phyloP scores from a whole-genome alignment of 2,113 vertebrate species.

The Ictalurus furcatus region DNA sequence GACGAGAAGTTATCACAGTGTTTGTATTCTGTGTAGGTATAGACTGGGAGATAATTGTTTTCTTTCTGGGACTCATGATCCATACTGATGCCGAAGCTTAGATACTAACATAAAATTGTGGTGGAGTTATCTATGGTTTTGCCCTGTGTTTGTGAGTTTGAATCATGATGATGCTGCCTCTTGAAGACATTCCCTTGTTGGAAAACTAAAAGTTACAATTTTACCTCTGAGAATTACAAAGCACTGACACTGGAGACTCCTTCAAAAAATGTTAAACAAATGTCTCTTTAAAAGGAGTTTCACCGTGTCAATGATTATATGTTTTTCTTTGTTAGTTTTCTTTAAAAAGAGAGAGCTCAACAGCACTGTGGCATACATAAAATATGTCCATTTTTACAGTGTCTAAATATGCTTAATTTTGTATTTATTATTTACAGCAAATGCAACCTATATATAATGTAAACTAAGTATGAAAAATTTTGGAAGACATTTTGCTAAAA shows the following conservation, averaged over 20 bases:
- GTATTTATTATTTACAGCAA: background rate
- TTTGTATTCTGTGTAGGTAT: background rate
- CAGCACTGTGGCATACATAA: background rate
- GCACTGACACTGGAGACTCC: background rate
- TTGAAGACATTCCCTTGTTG: background rate
- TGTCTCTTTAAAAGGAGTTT: background rate
- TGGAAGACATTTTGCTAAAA: too few relatives aligned
- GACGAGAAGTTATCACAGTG: background rate
- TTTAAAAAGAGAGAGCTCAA: background rate
- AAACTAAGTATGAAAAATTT: too few relatives aligned
- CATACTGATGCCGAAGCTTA: background rate
- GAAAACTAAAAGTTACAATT: background rate
- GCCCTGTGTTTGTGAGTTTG: background rate
- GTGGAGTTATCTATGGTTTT: background rate
- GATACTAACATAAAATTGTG: background rate
- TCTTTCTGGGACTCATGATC: background rate
- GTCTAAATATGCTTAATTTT: background rate
- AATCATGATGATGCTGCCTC: background rate
- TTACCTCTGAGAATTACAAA: background rate
- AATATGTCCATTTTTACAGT: background rate
- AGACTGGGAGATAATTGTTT: background rate
- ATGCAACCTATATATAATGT: background rate
- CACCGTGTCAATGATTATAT: background rate
- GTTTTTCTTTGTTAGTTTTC: background rate
- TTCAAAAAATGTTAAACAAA: background rate